Evolutionary conservation across 2,113 vertebrate genomes (phyloP).

Genomic region (Tychaedon coryphoeus): DNA sequence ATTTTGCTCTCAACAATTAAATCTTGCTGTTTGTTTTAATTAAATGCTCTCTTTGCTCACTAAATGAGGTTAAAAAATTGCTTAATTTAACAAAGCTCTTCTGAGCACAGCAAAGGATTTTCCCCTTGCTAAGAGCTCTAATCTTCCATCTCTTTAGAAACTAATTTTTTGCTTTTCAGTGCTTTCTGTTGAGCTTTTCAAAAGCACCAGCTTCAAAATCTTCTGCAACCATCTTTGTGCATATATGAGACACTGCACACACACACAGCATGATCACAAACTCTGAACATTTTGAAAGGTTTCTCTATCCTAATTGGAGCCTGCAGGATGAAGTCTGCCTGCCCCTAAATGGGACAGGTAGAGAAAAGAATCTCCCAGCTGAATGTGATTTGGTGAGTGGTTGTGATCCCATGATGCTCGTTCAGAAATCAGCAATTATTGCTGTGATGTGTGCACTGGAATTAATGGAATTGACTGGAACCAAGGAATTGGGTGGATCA

Average conservation of each 20-base stretch:
- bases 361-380: neutral
- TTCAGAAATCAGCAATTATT: neutral
- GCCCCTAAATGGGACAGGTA: neutral
- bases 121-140: neutral
- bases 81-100: neutral
- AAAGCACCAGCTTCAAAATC: neutral
- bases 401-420: neutral
- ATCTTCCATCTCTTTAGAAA: neutral
- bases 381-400: neutral
- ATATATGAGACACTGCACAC: neutral
- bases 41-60: neutral
- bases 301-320: neutral
- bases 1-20: neutral
- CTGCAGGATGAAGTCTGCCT: neutral
- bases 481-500: neutral
- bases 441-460: neutral
- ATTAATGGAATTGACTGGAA: neutral
- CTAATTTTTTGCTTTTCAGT: neutral
- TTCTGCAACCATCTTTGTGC: neutral
- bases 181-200: neutral
- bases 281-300: neutral
- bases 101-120: neutral
- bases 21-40: neutral
- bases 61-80: neutral
- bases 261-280: neutral